These are phyloP conservation scores for Melanostoma mellinum DNA, from an alignment of 2,888 invertebrate genomes.

Conservation along the genomic window DNA sequence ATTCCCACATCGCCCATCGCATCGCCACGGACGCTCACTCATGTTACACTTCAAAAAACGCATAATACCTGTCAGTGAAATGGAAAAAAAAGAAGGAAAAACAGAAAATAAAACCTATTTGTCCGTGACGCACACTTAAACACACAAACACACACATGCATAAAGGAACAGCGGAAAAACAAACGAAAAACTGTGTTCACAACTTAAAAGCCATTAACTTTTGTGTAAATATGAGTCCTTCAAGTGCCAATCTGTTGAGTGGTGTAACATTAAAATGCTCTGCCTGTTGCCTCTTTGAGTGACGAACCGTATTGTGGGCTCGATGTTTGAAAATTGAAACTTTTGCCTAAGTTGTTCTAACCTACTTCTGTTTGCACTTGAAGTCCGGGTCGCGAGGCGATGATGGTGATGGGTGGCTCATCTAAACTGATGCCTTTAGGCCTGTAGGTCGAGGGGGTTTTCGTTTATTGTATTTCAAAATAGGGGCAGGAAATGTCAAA, in stretches of 20 bases:
- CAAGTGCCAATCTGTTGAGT: slow-evolving; percentile 70
- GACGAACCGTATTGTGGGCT: slow-evolving; percentile 50
- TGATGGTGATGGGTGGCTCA: too few species aligned
- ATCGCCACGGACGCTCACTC: background rate
- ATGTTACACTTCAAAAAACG: slow-evolving; percentile 33
- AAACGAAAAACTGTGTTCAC: slow-evolving; percentile 51
- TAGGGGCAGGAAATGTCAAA: slow-evolving; percentile 69
- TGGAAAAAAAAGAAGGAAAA: too few species aligned
- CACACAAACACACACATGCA: slow-evolving; percentile 21
- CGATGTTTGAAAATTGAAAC: slow-evolving; percentile 50
- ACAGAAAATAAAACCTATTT: slow-evolving; percentile 19
- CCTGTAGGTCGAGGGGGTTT: slow-evolving; percentile 29
- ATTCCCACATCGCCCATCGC: background rate
- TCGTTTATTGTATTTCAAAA: slow-evolving; percentile 55
- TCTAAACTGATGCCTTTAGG: too few species aligned
- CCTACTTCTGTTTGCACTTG: background rate
- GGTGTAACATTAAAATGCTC: slow-evolving; percentile 63
- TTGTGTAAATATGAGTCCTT: slow-evolving; percentile 69
- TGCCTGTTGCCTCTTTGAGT: slow-evolving; percentile 50
- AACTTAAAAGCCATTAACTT: slow-evolving; percentile 70
- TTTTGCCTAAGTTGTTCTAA: slow-evolving; percentile 27
- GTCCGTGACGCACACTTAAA: slow-evolving; percentile 49
- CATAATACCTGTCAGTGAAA: background rate
- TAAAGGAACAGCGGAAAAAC: slow-evolving; percentile 36
- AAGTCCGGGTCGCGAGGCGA: background rate